Percentiles rank a stretch among this genome's conserved stretches.
These are phyloP conservation scores for Strix aluco DNA, from an alignment of 2,113 vertebrate species.

Conservation along the genomic window DNA sequence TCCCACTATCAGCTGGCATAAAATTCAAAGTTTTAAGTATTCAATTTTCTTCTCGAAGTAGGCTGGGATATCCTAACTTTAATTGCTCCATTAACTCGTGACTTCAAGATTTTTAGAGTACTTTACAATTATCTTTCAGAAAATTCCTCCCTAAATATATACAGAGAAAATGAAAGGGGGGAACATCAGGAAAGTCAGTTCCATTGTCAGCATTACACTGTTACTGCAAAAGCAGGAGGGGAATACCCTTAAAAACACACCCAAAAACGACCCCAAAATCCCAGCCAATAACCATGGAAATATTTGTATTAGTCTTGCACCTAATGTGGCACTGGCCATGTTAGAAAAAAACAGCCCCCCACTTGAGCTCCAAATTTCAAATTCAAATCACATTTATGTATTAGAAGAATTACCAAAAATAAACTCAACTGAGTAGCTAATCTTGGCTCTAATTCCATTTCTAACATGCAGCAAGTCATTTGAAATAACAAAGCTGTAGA, in stretches of 20 bases:
- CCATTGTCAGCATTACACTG: rapidly evolving
- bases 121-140: neutral
- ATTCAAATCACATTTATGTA: neutral
- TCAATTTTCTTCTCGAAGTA: neutral
- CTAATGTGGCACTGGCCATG: rapidly evolving
- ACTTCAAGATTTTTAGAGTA: neutral
- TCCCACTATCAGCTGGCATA: neutral
- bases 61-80: neutral
- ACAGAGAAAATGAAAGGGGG: rapidly evolving
- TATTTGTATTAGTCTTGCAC: neutral
- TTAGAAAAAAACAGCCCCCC: neutral
- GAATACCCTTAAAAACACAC: neutral
- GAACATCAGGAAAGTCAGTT: neutral
- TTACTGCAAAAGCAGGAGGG: neutral
- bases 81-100: neutral
- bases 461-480: neutral
- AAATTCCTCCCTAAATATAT: neutral
- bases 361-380: neutral
- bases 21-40: neutral
- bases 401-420: neutral
- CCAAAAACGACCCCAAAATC: too few species aligned
- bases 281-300: neutral
- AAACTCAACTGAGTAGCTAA: neutral
- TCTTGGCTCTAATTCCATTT: neutral
- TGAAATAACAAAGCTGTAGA: neutral